Base-by-base conservation (phyloP, 2,113 vertebrate genomes). In the Elachura formosa region DNA sequence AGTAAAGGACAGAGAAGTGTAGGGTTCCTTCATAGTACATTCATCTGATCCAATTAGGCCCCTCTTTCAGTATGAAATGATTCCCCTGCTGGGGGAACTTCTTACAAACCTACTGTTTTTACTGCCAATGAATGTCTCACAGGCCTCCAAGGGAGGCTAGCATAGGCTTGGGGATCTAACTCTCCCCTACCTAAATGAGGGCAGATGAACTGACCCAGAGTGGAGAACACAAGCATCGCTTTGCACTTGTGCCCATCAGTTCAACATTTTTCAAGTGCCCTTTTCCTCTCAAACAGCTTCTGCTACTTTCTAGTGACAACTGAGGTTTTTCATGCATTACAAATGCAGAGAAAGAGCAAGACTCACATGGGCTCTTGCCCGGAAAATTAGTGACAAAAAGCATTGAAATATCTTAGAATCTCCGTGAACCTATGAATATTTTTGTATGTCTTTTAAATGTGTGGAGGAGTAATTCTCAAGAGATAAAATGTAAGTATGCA, bases 381-480 rank as follows among this genome's bases (percentile, higher is more conserved):
- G 72, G 31, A 36, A 91, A 87, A 93, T 78, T 77, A 91, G 48
- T 87, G 48, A 87, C 48, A 84, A 85, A 94, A 95, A 52, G 19
- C 36, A 78, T 14, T 89, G 61, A 81, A 91, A 72, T 91, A 84
- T 34, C 74, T 75, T 75, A 71, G 69, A 69, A 87, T 82, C 93
- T 94, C 80, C 1, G 0, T 59, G 52, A 67, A 56, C 22, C 74
- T 51, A 49, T 59, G 48, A 89, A 93, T 93, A 89, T 43, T 78
- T 89, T 87, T 71, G 19, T 38, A 56, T 34, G 69, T 61, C 55
- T 94, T 84, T 90, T 68, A 24, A 55, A 78, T 80, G 16, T 14
- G 8, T 23, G 46, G 12, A 82, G 22, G 38, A 87, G n/a, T 55
- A 63, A 89, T 87, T 81, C 84, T 87, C 81, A 41, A 72, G 56